Evolutionary conservation across 2,888 invertebrate genomes (phyloP), one percentile per base, ranked within the genome.

Genomic region (Oligia latruncula): DNA sequence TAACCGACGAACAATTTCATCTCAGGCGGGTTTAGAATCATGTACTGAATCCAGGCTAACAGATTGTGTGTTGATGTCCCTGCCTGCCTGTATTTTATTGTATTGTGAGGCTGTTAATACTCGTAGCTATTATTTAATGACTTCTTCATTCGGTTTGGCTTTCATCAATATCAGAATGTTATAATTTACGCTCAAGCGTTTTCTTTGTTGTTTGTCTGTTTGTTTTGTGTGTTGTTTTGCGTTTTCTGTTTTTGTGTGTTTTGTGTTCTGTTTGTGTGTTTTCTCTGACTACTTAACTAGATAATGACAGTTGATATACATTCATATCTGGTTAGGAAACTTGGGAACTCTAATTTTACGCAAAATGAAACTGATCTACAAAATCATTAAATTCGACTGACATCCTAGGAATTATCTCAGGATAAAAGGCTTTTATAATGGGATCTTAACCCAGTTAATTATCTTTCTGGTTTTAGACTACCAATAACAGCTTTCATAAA

Each of bases 401-500:
- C 29, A 74, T 55, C 13, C 13, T 64, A 4, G 20, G 17, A 55
- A 1, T 17, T 46, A 9, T 29, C 23, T 29, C 13, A 40, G 4
- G 13, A 43, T 29, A 23, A 49, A 62, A 23, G 5, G 1, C 6
- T 49, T 52, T 77, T 40, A 3, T 8, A 58, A 58, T 62, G 35
- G 4, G 3, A 5, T 49, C 40, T 46, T 60, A 35, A 35, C 15
- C 20, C 40, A 52, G 29, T 60, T 40, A 40, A 40, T 6, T 43
- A n/a, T 35, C 11, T 29, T 68, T 8, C 17, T 4, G 9, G 20
- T 23, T 58, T 55, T 17, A 5, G 13, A 68, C 35, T 23, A 2
- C 62, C 43, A 29, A 64, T 80, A 70, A 76, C 1, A 49, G 64
- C 29, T 65, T 20, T 4, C 20, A 76, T 81, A 75, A 65, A 70